A percentile compares a stretch with the other conserved stretches of the same genome.
These are phyloP conservation scores for Ciona savignyi DNA, from an alignment of 23 tunicate genomes.

Conservation along the genomic window DNA sequence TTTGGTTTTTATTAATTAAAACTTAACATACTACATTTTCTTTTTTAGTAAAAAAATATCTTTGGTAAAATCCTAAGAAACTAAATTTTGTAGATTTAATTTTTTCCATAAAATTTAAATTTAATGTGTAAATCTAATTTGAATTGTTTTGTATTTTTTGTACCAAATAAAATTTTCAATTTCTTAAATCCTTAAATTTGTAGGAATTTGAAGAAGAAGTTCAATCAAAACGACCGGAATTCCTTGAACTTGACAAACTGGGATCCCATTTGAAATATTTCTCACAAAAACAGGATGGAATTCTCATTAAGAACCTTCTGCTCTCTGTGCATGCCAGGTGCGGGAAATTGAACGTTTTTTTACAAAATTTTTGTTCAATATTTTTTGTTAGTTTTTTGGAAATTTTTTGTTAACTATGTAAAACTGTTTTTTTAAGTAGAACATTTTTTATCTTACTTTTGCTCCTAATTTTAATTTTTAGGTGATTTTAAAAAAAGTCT, in stretches of 20 bases:
- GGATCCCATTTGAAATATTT: constrained; percentile 76
- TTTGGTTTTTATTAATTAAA: too few species aligned
- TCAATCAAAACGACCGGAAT: constrained; percentile 30
- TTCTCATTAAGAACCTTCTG: constrained; percentile 65
- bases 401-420: not conserved
- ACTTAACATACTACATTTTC: too few species aligned
- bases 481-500: too few species aligned
- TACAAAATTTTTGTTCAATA: not conserved
- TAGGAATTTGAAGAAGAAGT: constrained; percentile 58
- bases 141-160: too few species aligned
- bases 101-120: not conserved
- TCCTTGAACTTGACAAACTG: constrained; percentile 66
- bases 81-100: not conserved
- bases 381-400: not conserved
- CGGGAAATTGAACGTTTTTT: not conserved
- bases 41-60: too few species aligned
- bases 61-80: too few species aligned
- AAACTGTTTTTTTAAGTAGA: not conserved
- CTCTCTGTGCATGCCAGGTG: constrained; percentile 82
- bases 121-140: not conserved
- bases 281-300: constrained; percentile 88
- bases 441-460: not conserved
- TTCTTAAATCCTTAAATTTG: not conserved
- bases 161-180: too few species aligned
- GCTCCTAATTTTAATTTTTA: too few species aligned